phyloP scores from a whole-genome alignment of 2,113 vertebrate genomes.

The Epinephelus cyanopodus region DNA sequence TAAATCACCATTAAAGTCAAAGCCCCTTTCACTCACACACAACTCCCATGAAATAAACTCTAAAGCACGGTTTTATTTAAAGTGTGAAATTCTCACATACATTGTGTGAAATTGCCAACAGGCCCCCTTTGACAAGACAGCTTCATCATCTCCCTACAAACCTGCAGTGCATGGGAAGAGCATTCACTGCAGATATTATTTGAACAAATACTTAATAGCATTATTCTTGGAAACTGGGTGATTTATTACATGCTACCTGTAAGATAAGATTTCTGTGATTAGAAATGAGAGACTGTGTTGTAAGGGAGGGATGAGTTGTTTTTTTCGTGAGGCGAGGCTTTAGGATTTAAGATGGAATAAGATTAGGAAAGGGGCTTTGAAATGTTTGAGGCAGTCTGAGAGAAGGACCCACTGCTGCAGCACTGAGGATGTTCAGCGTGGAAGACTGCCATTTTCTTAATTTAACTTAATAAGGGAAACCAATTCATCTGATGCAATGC shows the following conservation, averaged over 20 bases:
- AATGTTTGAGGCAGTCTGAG: slow-evolving; percentile 51
- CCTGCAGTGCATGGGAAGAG: slow-evolving; percentile 34
- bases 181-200: slow-evolving; percentile 39
- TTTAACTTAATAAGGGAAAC: slow-evolving; percentile 43
- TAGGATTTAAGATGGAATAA: slow-evolving; percentile 47
- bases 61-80: slow-evolving; percentile 48
- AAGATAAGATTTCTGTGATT: neutral
- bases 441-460: slow-evolving; percentile 45
- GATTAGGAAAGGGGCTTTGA: slow-evolving; percentile 69
- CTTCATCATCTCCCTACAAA: slow-evolving; percentile 49
- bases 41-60: slow-evolving; percentile 19
- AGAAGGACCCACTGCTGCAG: slow-evolving; percentile 20
- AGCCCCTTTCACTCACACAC: neutral
- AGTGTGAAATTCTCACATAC: slow-evolving; percentile 51
- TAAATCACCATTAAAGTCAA: slow-evolving; percentile 26
- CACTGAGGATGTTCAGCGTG: slow-evolving; percentile 34
- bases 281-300: neutral
- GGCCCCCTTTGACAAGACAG: slow-evolving; percentile 48
- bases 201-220: slow-evolving; percentile 15
- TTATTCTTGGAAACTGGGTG: slow-evolving; percentile 27
- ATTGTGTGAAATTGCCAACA: slow-evolving; percentile 69
- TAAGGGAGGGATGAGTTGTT: slow-evolving; percentile 2
- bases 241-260: slow-evolving; percentile 26
- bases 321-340: slow-evolving; percentile 13
- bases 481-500: slow-evolving; percentile 38